Evolutionary conservation across 2,888 invertebrate species (phyloP).

Genomic region (Smittia sp.): DNA sequence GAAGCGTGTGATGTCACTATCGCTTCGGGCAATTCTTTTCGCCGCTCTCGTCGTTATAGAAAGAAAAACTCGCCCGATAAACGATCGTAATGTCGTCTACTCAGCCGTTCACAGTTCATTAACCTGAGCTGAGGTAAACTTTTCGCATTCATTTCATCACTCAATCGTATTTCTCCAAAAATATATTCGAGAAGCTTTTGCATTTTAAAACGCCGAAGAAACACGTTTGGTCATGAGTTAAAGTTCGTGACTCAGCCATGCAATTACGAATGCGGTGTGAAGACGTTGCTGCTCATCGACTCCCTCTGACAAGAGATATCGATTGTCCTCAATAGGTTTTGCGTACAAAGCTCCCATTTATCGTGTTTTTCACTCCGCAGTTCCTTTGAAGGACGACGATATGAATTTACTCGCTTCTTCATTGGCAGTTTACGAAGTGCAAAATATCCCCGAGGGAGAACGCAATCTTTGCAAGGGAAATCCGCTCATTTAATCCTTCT

Average conservation of each 20-base stretch:
- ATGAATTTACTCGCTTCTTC: background rate
- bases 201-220: background rate
- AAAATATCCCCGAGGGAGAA: background rate
- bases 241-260: background rate
- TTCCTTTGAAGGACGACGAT: background rate
- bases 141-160: slow-evolving; percentile 32
- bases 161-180: background rate
- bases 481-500: background rate
- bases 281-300: no score
- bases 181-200: background rate
- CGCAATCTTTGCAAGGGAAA: background rate
- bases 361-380: background rate
- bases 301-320: background rate
- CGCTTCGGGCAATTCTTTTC: background rate
- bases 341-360: background rate
- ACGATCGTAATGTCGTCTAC: slow-evolving; percentile 8
- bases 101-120: slow-evolving; percentile 26
- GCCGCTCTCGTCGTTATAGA: background rate
- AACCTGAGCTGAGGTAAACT: slow-evolving; percentile 37
- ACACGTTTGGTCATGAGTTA: background rate
- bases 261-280: background rate
- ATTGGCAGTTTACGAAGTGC: background rate
- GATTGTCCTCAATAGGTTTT: background rate
- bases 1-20: slow-evolving; percentile 25
- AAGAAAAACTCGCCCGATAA: background rate